Evolutionary conservation across 2,113 vertebrate genomes (phyloP), one percentile per base, ranked within the genome.

Genomic region (Rhinoptilus africanus): DNA sequence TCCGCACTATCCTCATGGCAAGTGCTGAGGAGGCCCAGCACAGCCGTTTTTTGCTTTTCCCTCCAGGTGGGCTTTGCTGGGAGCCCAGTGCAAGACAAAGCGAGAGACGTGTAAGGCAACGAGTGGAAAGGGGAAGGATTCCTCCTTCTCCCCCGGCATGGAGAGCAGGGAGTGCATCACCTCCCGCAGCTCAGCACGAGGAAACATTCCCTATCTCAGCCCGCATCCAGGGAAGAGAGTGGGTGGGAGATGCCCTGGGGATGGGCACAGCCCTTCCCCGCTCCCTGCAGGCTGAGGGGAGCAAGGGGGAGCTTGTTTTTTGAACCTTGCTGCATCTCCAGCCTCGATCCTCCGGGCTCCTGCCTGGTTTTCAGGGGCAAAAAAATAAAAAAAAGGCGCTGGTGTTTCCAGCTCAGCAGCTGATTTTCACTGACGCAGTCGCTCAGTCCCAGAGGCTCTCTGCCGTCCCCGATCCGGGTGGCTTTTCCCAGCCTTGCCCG

Each of bases 371-470:
- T 50, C 24, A 68, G 62, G 45, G 43, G 39, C 16, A 50, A 32
- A n/a, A 50, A 73, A 63, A 22, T 9, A 10, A n/a, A 64, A 0
- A 45, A n/a, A 64, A 0, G 1, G 30, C 0, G 1, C 26, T 22
- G 12, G 41, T 8, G 10, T 51, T 51, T 68, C 87, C 75, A 91
- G 66, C 66, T 66, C 54, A 14, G 39, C 10, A 18, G 37, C 22
- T 35, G 9, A 47, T 80, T 79, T 35, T 47, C 67, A 23, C 22
- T 62, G 82, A 50, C 0, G 22, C 51, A 22, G 3, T 9, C 1
- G 10, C 35, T 35, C 23, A 4, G 48, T 39, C 21, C 88, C 54
- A 30, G 68, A 3, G 51, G 57, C 32, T 59, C 37, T 12, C 16
- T 56, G 79, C 13, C 45, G 14, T 51, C 28, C 28, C 34, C 7